These are phyloP conservation scores for Gryllus bimaculatus DNA, from an alignment of 1,140 invertebrate species.

Conservation along the genomic window DNA sequence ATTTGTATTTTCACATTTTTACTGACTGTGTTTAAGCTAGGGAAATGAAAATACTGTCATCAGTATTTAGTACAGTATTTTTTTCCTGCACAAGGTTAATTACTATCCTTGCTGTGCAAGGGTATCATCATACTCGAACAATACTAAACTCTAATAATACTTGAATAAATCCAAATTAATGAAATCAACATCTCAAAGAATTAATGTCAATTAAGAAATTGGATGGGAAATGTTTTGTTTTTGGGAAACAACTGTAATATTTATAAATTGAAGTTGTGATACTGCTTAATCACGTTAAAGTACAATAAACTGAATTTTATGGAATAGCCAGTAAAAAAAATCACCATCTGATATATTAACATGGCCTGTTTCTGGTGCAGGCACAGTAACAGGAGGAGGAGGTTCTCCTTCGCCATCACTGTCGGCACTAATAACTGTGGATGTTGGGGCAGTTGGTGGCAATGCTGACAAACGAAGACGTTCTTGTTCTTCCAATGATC, in stretches of 20 bases:
- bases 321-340: not conserved
- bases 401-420: constrained; percentile 39
- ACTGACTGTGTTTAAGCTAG: no score
- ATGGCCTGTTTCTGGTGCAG: constrained; percentile 41
- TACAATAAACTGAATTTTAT: no score
- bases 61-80: no score
- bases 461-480: constrained; percentile 42
- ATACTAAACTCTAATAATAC: no score
- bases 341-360: constrained; percentile 65
- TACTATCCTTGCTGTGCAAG: no score
- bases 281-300: no score
- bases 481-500: constrained; percentile 75
- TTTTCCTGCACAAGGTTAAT: no score
- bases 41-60: no score
- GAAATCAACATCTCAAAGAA: not conserved
- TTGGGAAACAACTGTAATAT: not conserved
- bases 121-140: no score
- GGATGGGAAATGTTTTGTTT: no score
- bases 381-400: constrained; percentile 37
- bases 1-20: no score
- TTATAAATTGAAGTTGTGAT: not conserved
- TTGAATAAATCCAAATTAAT: not conserved
- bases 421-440: constrained; percentile 39
- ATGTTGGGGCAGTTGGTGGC: constrained; percentile 22
- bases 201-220: constrained; percentile 9